Conservation (phyloP, 1,140 invertebrate genomes). For the Orchestia grillus region DNA sequence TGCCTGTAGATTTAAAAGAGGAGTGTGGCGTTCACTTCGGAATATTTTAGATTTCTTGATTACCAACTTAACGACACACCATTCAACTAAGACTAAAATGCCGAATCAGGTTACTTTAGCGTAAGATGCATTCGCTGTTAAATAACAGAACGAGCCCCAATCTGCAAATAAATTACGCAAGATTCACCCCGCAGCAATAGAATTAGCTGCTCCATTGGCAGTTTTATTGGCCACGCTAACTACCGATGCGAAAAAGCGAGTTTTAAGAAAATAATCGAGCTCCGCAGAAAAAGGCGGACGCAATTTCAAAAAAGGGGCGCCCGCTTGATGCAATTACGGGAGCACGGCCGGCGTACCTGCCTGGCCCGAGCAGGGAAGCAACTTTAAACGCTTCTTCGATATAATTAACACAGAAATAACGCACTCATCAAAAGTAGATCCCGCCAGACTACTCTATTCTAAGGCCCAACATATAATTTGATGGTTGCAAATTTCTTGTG, state of each 20-base stretch:
- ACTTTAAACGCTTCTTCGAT: not conserved
- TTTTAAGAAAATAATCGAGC: slow-evolving; percentile 32
- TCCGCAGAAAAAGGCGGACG: not conserved
- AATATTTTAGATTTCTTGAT: no score
- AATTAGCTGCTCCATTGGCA: not conserved
- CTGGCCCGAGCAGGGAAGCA: not conserved
- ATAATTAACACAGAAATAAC: not conserved
- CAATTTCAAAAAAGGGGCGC: slow-evolving; percentile 1
- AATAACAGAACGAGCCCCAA: not conserved
- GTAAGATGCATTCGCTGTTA: not conserved
- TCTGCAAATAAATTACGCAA: not conserved
- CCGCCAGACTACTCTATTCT: no score
- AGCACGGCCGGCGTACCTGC: not conserved
- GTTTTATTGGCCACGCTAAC: slow-evolving; percentile 24
- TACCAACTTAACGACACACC: no score
- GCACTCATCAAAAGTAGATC: no score
- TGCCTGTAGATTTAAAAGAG: no score
- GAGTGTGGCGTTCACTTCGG: no score
- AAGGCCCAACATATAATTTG: no score
- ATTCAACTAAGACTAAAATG: no score
- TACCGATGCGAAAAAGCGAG: not conserved
- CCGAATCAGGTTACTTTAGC: not conserved
- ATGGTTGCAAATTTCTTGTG: no score
- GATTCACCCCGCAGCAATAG: not conserved
- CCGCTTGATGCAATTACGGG: slow-evolving; percentile 14